Evolutionary conservation across 2,113 vertebrate species (phyloP), one percentile per base, ranked within the genome.

Genomic region (Ctenodactylus gundi): DNA sequence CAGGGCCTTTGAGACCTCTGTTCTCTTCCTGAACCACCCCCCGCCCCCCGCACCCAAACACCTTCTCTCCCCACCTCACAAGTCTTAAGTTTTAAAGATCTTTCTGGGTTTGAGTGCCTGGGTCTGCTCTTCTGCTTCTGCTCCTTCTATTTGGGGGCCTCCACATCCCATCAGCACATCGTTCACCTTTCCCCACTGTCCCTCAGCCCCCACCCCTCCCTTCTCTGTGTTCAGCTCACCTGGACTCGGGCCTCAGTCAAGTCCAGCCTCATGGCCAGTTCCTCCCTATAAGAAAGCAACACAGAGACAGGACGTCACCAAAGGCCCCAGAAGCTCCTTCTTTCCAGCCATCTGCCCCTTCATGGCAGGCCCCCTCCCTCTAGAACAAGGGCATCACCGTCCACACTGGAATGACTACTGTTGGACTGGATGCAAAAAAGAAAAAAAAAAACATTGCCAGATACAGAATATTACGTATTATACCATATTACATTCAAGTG

Each of bases 191-290:
- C 34, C n/a, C 64, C 34, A 25, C 46, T 68, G 13, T 7, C 27
- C 36, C 62, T 72, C 20, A 21, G 21, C 76, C 57, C 62, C 25
- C 18, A 57, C 34, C 75, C 39, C 78, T 81, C 86, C 60, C 75
- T 53, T 68, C 77, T 90, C 44, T 58, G 44, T 23, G 65, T 39
- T 53, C 17, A 65, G 98, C 99, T 99, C 98, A 99, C 99, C 98
- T 99, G 99, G 68, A 99, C 99, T 92, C 99, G 98, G 97, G 99
- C 99, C 98, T 99, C 99, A 73, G 99, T 99, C 95, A 99, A 98
- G 98, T 99, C 99, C 98, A 99, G 98, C 87, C 99, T 99, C 99
- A 99, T 99, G 36, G 99, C 99, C 96, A 99, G 98, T 98, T 99
- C 99, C 96, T 99, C 99, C 98, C 99, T 99, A 81, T 39, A 97